Base-by-base conservation (phyloP, 2,113 vertebrate species). In the Tragelaphus scriptus region DNA sequence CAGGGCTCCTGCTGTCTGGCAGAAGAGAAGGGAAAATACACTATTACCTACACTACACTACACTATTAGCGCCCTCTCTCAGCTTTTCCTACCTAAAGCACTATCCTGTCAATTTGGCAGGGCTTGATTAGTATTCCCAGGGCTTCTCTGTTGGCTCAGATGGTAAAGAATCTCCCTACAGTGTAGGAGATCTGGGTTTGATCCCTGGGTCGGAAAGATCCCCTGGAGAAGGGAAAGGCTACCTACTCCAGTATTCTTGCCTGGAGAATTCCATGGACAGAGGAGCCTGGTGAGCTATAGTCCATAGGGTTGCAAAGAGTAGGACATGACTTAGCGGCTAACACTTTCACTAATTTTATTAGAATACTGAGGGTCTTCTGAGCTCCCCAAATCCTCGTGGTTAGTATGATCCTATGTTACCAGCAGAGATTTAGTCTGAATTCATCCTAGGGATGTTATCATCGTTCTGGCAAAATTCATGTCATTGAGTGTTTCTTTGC, bases 401-500 rank as follows among this genome's bases (percentile, higher is more conserved):
- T 88, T 80, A 36, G 49, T 61, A 63, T 30, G 40, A 86, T 81
- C 23, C 88, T 95, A 23, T 55, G 25, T 92, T 89, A 65, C n/a
- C 51, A 53, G 55, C 79, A 94, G 47, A 59, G 17, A 79, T 89
- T 79, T 61, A 55, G 84, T 90, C 44, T 89, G 71, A 93, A 87
- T 82, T 82, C 59, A 32, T 92, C 65, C 75, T 85, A 40, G 53
- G n/a, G n/a, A 40, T 85, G 51, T 80, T 79, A 56, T 91, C 71
- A 40, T 84, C 55, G 19, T 96, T 95, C 96, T 90, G 85, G 85
- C 87, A 97, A 95, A 91, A 94, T 85, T 92, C 80, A 32, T 32
- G 49, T 88, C 94, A 59, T 92, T 28, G 63, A 91, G 84, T 61
- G 17, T 88, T 95, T 96, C 71, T 95, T 95, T 87, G 85, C 90